phyloP scores from a whole-genome alignment of 2,797 vertebrate species.

The Platyrinchus mystaceus region DNA sequence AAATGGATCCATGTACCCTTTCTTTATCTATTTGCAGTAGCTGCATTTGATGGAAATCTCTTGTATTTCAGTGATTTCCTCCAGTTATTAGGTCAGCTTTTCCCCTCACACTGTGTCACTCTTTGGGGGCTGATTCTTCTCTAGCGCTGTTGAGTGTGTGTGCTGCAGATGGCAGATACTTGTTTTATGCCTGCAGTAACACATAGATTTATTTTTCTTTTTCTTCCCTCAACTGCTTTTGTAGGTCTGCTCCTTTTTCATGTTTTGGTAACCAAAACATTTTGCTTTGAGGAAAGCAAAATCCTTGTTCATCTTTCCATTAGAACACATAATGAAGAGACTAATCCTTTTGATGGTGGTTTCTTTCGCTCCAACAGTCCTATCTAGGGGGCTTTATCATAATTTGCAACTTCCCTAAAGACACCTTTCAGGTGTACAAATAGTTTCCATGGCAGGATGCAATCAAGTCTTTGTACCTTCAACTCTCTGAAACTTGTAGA shows the following conservation, averaged over 20 bases:
- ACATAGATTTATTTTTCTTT: not conserved
- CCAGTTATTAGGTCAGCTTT: not conserved
- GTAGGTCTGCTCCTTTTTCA: not conserved
- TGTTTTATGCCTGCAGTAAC: not conserved
- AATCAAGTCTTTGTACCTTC: not conserved
- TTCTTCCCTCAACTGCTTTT: not conserved
- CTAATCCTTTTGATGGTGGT: not conserved
- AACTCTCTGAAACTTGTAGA: not conserved
- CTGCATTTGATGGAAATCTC: not conserved
- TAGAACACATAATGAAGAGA: not conserved
- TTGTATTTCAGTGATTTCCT: not conserved
- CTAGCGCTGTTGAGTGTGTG: rapidly evolving
- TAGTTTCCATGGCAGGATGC: not conserved
- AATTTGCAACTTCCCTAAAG: not conserved
- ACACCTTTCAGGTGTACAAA: not conserved
- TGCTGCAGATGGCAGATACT: not conserved
- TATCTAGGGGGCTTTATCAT: not conserved
- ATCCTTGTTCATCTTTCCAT: not conserved
- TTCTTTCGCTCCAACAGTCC: not conserved
- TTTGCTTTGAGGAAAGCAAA: not conserved
- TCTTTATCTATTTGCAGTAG: not conserved
- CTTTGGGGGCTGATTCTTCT: not conserved
- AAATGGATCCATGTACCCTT: not conserved
- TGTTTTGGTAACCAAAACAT: not conserved
- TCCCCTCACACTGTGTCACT: not conserved